Base-by-base conservation (phyloP, 2,888 invertebrate genomes). In the Agrochola litura region DNA sequence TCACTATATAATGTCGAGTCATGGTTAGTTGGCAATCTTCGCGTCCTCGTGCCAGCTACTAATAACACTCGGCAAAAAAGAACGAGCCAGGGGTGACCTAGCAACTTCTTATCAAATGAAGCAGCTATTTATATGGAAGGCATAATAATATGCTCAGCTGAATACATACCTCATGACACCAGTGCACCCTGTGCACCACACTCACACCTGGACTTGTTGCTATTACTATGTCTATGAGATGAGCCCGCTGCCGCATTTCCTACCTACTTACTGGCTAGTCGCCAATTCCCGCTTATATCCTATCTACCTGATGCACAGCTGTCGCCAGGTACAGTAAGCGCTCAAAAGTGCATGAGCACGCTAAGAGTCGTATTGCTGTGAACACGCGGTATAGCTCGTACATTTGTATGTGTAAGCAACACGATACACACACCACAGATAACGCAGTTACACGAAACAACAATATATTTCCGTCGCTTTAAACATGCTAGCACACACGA, bases 21-120 rank as follows among this genome's bases (percentile, higher is more conserved):
- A 77, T 77, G 60, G 25, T 68, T 22, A 68, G 37, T 54, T 49
- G n/a, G 30, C 52, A 76, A 54, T 61, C n/a, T 61, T 19, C 43
- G 43, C 43, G 10, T 30, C n/a, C 30, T 52, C 22, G 4, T 43
- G 30, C 16, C 12, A 4, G 6, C 16, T 8, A 37, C 49, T 56
- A n/a, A 58, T 43, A 43, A 22, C 43, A 54, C 30, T 49, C 49
- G 41, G 49, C 41, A 52, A 76, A 58, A 22, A 25, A 64, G 0
- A 49, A 30, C 41, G 30, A 76, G 41, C 6, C 6, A 10, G 5
- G 3, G 37, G n/a, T 64, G 76, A 58, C 75, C 25, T 22, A 1
- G 64, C 75, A 49, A 41, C 14, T 19, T 25, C 37, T 37, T 37
- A 25, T n/a, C 46, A 25, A 16, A 43, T 25, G 9, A 25, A 25